phyloP scores from a whole-genome alignment of 1,140 invertebrate species.

The Drosophila parabipectinata region DNA sequence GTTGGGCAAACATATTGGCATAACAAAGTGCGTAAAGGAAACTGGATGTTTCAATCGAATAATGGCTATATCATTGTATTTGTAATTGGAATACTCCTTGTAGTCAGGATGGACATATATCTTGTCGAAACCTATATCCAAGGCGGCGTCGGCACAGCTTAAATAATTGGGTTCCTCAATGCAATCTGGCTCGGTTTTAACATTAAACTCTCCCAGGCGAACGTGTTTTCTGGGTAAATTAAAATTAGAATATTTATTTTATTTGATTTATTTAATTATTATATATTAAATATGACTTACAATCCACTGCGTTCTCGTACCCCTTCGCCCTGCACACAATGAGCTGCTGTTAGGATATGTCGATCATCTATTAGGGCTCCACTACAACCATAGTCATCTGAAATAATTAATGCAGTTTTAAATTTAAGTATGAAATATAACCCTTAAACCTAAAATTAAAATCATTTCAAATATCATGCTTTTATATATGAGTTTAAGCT shows the following conservation, averaged over 20 bases:
- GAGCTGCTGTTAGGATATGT: constrained; percentile 91
- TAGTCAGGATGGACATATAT: constrained; percentile 84
- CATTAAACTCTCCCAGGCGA: constrained; percentile 88
- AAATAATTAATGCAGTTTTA: neutral
- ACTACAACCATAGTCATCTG: constrained; percentile 85
- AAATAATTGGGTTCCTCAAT: constrained; percentile 76
- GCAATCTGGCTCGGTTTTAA: constrained; percentile 86
- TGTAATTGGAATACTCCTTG: constrained; percentile 67
- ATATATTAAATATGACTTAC: constrained; percentile 44
- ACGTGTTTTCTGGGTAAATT: constrained; percentile 83
- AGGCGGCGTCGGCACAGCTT: constrained; percentile 80
- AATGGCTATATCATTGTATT: constrained; percentile 90
- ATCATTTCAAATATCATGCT: too few species aligned
- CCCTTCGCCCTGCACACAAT: constrained; percentile 89
- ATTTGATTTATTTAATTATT: neutral
- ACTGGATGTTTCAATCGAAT: constrained; percentile 90
- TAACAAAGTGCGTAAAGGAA: constrained; percentile 89
- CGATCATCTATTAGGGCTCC: constrained; percentile 86
- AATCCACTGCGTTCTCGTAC: constrained; percentile 69
- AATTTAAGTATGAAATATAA: too few species aligned
- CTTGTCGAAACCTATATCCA: constrained; percentile 79
- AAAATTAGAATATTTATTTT: too few species aligned
- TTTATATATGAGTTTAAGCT: too few species aligned
- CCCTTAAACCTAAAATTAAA: too few species aligned
- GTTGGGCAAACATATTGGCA: constrained; percentile 91